Evolutionary conservation across 2,113 vertebrate species (phyloP), one percentile per base, ranked within the genome.

Genomic region (Hyla sarda): DNA sequence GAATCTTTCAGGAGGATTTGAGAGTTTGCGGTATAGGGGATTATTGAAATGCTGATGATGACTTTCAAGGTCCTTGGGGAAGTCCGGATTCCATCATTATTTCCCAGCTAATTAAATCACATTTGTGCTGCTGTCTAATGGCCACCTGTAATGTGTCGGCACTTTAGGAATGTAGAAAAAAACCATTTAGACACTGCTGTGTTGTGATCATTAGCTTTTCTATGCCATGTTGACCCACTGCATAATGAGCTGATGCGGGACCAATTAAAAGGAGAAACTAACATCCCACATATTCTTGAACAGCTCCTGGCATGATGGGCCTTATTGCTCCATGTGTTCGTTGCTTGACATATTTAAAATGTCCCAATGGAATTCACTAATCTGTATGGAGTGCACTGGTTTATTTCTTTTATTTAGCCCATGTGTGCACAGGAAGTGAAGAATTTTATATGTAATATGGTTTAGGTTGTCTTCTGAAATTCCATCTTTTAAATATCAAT

Each of bases 201-300:
- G 67, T 86, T 86, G 34, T 72, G 84, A 80, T 86, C 79, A 86
- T 80, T 86, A 80, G 75, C 75, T 85, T 71, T 85, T 80, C 79
- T 80, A 79, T 86, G 84, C 84, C 76, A 80, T 79, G 76, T 86
- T 86, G 84, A 86, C 84, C 84, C 62, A 86, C 25, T 54, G 75
- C 84, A 80, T 80, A 86, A 86, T 80, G 84, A 86, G 30, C 62
- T 86, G 84, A 80, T 86, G 62, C 23, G 84, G 75, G 84, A 86
- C 75, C 84, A 86, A 86, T 86, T 85, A 85, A 85, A 69, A 23
- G 30, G 21, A 58, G 77, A 85, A 71, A 32, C 48, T 54, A 45
- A 71, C 60, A 79, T 48, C 62, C 75, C 28, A 85, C 84, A 79
- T 56, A 79, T 56, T 85, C 79, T 79, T 71, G 71, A 79, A 72